A percentile compares a stretch with the other conserved stretches of the same genome.
Conservation (phyloP, 1,140 invertebrate species). For the Listronotus oregonensis region DNA sequence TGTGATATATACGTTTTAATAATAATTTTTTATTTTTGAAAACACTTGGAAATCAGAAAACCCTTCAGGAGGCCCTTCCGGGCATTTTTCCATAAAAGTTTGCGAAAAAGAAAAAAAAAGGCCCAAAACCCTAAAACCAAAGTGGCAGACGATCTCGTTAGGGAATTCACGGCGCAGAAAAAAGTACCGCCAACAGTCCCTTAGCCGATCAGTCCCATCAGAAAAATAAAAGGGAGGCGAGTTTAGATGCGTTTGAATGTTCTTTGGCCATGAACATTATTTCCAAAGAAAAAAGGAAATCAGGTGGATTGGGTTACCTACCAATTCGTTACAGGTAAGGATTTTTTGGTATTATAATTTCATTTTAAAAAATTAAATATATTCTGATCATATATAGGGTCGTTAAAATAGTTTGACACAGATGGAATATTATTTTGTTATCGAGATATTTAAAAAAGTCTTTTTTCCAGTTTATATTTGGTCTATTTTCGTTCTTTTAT, state of each 20-base stretch:
- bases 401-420: too few relatives aligned
- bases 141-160: constrained; percentile 73
- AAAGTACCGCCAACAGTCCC: constrained; percentile 43
- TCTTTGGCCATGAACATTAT: constrained; percentile 99
- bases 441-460: too few relatives aligned
- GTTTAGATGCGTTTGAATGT: constrained; percentile 99
- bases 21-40: too few relatives aligned
- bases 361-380: too few relatives aligned
- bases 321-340: constrained; percentile 86
- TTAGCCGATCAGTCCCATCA: constrained; percentile 85
- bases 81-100: constrained; percentile 99
- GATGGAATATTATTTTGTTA: too few relatives aligned
- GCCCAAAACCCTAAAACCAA: constrained; percentile 93
- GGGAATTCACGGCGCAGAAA: constrained; percentile 65
- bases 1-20: constrained; percentile 58
- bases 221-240: constrained; percentile 97
- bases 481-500: too few relatives aligned
- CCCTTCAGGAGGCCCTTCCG: constrained; percentile 93
- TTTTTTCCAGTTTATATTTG: too few relatives aligned
- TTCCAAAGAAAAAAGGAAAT: constrained; percentile 99
- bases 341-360: too few relatives aligned
- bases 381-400: too few relatives aligned
- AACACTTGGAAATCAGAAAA: constrained; percentile 95
- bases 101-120: constrained; percentile 99
- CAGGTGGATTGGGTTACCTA: constrained; percentile 96